phyloP scores from a whole-genome alignment of 2,888 invertebrate genomes.

The Noctuana brunneofusca region DNA sequence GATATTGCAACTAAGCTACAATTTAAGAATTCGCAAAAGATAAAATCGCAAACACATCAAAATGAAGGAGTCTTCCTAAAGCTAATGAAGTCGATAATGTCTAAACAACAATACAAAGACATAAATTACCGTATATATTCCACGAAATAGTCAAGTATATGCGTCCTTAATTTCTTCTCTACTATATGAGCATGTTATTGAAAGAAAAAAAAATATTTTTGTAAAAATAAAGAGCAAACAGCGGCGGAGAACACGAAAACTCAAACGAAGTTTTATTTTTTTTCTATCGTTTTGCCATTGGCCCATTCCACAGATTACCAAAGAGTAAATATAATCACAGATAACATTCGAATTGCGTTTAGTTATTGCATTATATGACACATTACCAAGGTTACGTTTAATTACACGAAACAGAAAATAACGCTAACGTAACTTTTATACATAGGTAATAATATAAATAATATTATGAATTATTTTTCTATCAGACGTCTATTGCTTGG shows the following conservation, averaged over 20 bases:
- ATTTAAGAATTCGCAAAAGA: neutral
- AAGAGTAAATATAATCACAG: too few relatives aligned
- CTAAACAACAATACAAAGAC: slow-evolving; percentile 34
- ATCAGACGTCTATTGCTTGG: too few relatives aligned
- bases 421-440: too few relatives aligned
- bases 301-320: slow-evolving; percentile 16
- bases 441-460: too few relatives aligned
- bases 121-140: slow-evolving; percentile 34
- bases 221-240: slow-evolving; percentile 67
- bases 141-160: slow-evolving; percentile 34
- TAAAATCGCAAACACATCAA: slow-evolving; percentile 19
- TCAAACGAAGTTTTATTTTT: slow-evolving; percentile 58
- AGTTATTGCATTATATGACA: too few relatives aligned
- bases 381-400: too few relatives aligned
- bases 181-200: slow-evolving; percentile 47
- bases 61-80: neutral
- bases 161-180: slow-evolving; percentile 42
- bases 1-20: neutral
- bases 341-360: too few relatives aligned
- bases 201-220: slow-evolving; percentile 49
- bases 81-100: slow-evolving; percentile 14
- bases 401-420: too few relatives aligned
- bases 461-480: too few relatives aligned
- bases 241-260: slow-evolving; percentile 65
- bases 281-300: slow-evolving; percentile 36